These are phyloP conservation scores for Caenorhabditis sulstoni DNA, from an alignment of 2,888 invertebrate genomes.

Conservation along the genomic window DNA sequence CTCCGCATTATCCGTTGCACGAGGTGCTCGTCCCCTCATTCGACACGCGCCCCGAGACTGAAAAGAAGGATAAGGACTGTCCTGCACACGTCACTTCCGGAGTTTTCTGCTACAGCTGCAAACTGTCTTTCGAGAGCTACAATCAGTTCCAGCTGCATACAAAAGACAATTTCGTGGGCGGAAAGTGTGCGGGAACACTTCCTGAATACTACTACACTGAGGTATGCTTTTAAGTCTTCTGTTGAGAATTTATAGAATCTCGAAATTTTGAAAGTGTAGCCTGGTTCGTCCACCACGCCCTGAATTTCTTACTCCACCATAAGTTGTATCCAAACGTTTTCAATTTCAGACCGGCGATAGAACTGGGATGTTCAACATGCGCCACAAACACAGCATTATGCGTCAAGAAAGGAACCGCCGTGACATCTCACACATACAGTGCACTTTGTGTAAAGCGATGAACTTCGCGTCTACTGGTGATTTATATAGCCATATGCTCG, in stretches of 20 bases:
- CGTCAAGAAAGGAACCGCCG: constrained; percentile 28
- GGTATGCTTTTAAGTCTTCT: too few relatives aligned
- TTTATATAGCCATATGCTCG: constrained; percentile 47
- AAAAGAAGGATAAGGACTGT: neutral
- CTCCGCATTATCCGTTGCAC: constrained; percentile 20
- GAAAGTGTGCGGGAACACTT: constrained; percentile 27
- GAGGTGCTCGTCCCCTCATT: constrained; percentile 33
- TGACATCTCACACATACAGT: constrained; percentile 45
- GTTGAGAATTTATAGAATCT: too few relatives aligned
- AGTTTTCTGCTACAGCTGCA: constrained; percentile 51
- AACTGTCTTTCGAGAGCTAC: constrained; percentile 32
- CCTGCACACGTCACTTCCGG: constrained; percentile 5
- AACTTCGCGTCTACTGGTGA: constrained; percentile 41
- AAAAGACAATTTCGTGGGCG: constrained; percentile 4
- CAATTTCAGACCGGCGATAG: constrained; percentile 29
- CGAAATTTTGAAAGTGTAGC: too few relatives aligned
- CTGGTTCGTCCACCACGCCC: too few relatives aligned
- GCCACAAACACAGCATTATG: constrained; percentile 21
- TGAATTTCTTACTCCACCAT: too few relatives aligned
- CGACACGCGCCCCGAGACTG: constrained; percentile 15
- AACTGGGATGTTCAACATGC: constrained; percentile 24
- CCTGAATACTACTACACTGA: constrained; percentile 22
- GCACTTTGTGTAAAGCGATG: constrained; percentile 44
- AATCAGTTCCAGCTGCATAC: constrained; percentile 41
- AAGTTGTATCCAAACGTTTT: too few relatives aligned